A percentile compares a stretch with the other conserved stretches of the same genome.
Evolutionary conservation across 2,888 invertebrate species (phyloP).

Genomic region (Bruchidius siliquastri): DNA sequence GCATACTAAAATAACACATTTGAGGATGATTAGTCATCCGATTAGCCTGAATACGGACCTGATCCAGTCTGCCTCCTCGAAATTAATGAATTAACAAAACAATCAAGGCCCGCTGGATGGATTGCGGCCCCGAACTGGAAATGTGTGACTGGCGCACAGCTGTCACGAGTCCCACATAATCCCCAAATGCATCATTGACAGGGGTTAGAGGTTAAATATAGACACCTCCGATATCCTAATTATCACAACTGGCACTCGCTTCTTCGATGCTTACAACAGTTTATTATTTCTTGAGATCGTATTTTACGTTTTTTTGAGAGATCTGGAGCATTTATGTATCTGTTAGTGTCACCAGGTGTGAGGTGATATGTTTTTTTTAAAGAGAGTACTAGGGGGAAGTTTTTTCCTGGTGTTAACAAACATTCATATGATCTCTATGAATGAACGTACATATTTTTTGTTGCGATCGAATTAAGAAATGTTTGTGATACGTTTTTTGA

Average conservation of each 20-base stretch:
- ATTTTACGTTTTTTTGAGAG: background rate
- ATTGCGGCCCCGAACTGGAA: conserved; percentile 22
- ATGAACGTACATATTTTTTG: background rate
- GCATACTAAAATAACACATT: no score
- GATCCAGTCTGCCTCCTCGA: conserved; percentile 11
- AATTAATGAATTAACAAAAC: conserved; percentile 43
- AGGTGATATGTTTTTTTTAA: background rate
- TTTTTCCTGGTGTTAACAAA: background rate
- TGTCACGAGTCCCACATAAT: conserved; percentile 35
- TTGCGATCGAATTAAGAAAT: background rate
- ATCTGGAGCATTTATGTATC: background rate
- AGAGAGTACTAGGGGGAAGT: background rate
- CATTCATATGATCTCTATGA: background rate
- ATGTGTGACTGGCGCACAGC: conserved; percentile 41
- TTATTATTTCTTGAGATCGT: background rate
- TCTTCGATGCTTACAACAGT: background rate
- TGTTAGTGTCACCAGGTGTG: background rate
- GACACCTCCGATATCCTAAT: conserved; percentile 16
- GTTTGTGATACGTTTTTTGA: no score
- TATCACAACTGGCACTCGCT: background rate
- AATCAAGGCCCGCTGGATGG: conserved; percentile 30
- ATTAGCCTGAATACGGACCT: background rate
- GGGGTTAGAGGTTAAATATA: conserved; percentile 46
- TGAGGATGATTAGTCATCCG: background rate
- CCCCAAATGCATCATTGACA: conserved; percentile 37